Evolutionary conservation across 2,888 invertebrate genomes (phyloP), one percentile per base, ranked within the genome.

Genomic region (Drepanosiphum platanoidis): DNA sequence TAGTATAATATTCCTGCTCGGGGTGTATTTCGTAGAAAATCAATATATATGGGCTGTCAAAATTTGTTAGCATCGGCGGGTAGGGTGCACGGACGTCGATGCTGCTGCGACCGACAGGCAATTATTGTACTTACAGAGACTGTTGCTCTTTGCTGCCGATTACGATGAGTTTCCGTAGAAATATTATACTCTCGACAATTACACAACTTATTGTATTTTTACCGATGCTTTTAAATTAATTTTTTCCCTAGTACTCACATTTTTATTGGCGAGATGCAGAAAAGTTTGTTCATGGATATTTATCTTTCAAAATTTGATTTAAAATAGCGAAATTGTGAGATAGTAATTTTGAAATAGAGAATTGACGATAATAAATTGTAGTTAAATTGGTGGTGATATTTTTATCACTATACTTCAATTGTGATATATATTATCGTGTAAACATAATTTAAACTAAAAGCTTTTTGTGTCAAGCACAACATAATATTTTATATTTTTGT

Each of bases 21-120:
- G 32, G 18, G n/a, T 15, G 42, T 1, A 1, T 42, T n/a, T 32
- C n/a, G n/a, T 15, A 7, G 42, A 79, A 79, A 79, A 79, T 79
- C 78, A 66, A 79, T 79, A 79, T 18, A 18, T 34, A 34, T 8
- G 27, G 39, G 42, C 32, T 11, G 42, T 66, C 42, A 66, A 42
- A 42, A 66, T 66, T 64, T 39, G 30, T 42, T 42, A 22, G 15
- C n/a, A 11, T 27, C 11, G 32, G 2, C 15, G 61, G 27, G 30
- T 3, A n/a, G 11, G 30, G 77, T 42, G 42, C 46, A 13, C 11
- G 18, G 15, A 58, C 18, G 34, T 34, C 75, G 64, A 32, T 46
- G 64, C 66, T 46, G 42, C 78, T 42, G 64, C 42, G 32, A 32
- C n/a, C 66, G 78, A 79, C 66, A 66, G 78, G 39, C 64, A 64